Evolutionary conservation across 2,113 vertebrate species (phyloP), one percentile per base, ranked within the genome.

Genomic region (Narcine bancroftii): DNA sequence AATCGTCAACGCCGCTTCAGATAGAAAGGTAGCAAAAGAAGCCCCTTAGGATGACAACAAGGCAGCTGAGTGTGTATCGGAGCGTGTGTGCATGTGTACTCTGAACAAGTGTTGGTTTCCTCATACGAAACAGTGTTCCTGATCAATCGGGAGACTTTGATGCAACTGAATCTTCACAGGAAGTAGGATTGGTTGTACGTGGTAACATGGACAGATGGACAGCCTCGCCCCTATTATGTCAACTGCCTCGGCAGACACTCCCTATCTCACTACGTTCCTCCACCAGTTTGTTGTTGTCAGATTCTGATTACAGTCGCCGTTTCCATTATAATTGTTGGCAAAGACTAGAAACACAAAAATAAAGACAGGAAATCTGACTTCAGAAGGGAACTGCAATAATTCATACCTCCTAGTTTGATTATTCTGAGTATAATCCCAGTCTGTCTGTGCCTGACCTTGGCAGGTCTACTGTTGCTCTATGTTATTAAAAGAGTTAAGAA

Each of bases 1-100:
- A 96, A 93, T 98, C 98, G 15, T 95, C 98, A 63, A 99, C 98
- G 0, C 98, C 99, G 0, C 95, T 99, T 92, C 99, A 99, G 95
- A 98, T 99, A 45, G 99, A 99, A 94, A 97, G 98, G 99, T 98
- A 93, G 95, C 92, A 36, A 26, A 50, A 79, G 24, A 17, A 29
- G 53, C 50, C 63, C 39, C 2, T 26, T 15, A 47, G 50, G 33
- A 29, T 9, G 42, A 9, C 19, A 42, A 50, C 53, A 72, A 19
- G 73, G 47, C 0, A 17, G 71, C 6, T 11, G 45, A 10, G 29
- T 83, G 26, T 33, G 21, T 83, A 45, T 79, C n/a, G n/a, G n/a
- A n/a, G n/a, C n/a, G n/a, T 3, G 29, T 83, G 26, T 33, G 21
- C 50, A 45, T 79, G 45, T 29, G 45, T 26, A 50, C 2, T 60